These are phyloP conservation scores for Gisinianus flammeolus DNA, from an alignment of 2,888 invertebrate genomes.

Conservation along the genomic window DNA sequence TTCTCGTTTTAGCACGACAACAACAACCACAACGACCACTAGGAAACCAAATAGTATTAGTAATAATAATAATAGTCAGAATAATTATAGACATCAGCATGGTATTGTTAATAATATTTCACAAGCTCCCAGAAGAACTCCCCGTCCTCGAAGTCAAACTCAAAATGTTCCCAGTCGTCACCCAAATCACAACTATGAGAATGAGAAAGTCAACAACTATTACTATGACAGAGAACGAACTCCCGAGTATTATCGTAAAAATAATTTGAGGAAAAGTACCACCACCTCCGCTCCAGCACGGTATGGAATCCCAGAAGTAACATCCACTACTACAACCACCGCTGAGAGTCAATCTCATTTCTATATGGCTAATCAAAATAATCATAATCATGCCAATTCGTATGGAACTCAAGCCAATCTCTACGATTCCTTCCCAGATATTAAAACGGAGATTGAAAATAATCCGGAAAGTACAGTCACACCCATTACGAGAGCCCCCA, in stretches of 20 bases:
- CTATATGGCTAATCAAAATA: background rate
- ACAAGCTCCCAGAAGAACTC: background rate
- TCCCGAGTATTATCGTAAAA: slow-evolving; percentile 6
- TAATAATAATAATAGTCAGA: background rate
- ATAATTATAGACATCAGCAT: background rate
- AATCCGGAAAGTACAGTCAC: background rate
- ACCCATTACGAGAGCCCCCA: background rate
- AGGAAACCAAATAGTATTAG: background rate
- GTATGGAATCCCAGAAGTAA: too few species aligned
- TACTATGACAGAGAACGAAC: background rate
- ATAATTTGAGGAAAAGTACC: slow-evolving; percentile 34
- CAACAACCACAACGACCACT: background rate
- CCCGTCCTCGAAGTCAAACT: background rate
- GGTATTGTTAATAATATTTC: background rate
- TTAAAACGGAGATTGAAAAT: background rate
- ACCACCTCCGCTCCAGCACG: background rate
- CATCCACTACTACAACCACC: background rate
- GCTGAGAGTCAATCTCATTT: background rate
- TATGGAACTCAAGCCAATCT: background rate
- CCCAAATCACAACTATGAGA: background rate
- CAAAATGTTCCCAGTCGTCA: background rate
- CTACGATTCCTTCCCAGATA: background rate
- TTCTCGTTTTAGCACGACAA: background rate
- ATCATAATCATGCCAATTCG: background rate
- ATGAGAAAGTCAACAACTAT: background rate